Percentiles rank a stretch among this genome's conserved stretches.
Conservation (phyloP, 2,797 vertebrate species). For the Brachyrhaphis roseni region DNA sequence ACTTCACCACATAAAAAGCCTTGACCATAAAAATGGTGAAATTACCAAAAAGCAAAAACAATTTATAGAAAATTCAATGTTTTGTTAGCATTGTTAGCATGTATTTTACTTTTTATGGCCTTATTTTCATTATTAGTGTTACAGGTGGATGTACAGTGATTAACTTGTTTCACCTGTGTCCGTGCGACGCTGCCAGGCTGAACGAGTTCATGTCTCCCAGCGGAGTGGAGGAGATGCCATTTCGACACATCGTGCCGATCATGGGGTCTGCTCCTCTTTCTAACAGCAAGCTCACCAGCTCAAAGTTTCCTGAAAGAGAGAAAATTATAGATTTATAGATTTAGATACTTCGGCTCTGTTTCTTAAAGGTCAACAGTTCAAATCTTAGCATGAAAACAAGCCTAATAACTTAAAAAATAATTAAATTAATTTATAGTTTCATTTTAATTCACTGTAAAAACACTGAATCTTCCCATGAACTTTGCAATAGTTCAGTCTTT, state of each 20-base stretch:
- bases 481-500: too few relatives aligned
- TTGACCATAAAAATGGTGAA: too few relatives aligned
- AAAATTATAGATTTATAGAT: neutral
- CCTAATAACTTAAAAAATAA: neutral
- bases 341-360: neutral
- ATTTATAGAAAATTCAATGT: too few relatives aligned
- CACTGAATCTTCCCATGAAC: too few relatives aligned
- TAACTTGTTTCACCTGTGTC: constrained; percentile 79
- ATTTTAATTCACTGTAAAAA: too few relatives aligned
- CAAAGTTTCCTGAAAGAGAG: constrained; percentile 80
- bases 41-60: too few relatives aligned
- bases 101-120: too few relatives aligned
- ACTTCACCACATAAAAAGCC: too few relatives aligned
- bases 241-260: constrained; percentile 83
- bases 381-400: neutral
- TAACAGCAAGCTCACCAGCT: constrained; percentile 84
- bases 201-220: constrained; percentile 86
- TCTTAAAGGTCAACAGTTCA: neutral
- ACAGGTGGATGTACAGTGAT: constrained; percentile 36
- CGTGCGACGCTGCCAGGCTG: constrained; percentile 85
- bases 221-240: constrained; percentile 81
- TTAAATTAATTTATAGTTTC: too few relatives aligned
- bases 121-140: too few relatives aligned
- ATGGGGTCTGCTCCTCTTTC: constrained; percentile 84
- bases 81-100: too few relatives aligned